Evolutionary conservation across 2,113 vertebrate species (phyloP).

Genomic region (Salvator merianae): DNA sequence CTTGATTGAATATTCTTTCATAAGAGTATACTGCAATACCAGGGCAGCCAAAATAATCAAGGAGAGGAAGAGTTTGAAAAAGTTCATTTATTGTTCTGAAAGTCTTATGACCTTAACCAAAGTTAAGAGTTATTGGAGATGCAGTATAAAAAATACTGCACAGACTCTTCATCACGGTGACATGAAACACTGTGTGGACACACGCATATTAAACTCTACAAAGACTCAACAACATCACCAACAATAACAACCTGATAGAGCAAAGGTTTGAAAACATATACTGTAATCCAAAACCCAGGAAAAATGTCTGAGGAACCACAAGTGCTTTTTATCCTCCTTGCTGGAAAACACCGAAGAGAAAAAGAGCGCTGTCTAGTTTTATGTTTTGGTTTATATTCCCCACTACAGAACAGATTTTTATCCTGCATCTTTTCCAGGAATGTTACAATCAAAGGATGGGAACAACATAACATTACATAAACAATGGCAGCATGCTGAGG

Average conservation of each 20-base stretch:
- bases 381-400: conserved; percentile 36
- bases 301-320: conserved; percentile 36
- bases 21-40: conserved; percentile 25
- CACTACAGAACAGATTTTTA: conserved; percentile 20
- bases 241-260: background rate
- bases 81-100: too few species aligned
- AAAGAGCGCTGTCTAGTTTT: background rate
- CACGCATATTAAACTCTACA: conserved; percentile 12
- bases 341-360: background rate
- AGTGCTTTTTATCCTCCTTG: conserved; percentile 7
- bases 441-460: conserved; percentile 49
- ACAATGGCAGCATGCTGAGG: conserved; percentile 8
- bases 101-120: too few species aligned
- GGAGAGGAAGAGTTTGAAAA: conserved; percentile 16
- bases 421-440: conserved; percentile 20
- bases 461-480: conserved; percentile 36
- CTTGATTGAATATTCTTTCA: background rate
- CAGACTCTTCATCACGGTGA: too few species aligned
- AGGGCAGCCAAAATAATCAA: conserved; percentile 16
- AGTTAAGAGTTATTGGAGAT: too few species aligned
- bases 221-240: background rate
- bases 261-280: conserved; percentile 23
- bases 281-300: conserved; percentile 10
- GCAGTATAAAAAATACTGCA: conserved; percentile 3
- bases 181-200: conserved; percentile 5